Conservation (phyloP, 2,888 invertebrate genomes). For the Perithous albicinctus region DNA sequence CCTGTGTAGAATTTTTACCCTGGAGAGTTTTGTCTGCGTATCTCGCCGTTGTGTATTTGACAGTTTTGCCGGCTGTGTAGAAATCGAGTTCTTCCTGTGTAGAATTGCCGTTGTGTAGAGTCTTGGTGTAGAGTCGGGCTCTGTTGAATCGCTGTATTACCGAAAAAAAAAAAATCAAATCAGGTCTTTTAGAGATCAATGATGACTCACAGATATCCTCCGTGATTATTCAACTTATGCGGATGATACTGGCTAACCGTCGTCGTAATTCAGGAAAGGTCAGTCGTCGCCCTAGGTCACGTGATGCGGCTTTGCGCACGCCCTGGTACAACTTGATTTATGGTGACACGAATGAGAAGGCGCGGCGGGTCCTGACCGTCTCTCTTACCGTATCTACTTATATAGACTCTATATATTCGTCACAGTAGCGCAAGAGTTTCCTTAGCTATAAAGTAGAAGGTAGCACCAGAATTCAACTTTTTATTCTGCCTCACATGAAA, state of each 20-base stretch:
- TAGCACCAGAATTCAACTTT: background rate
- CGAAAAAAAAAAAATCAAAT: too few relatives aligned
- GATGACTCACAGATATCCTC: background rate
- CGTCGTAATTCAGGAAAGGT: slow-evolving; percentile 67
- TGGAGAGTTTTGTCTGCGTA: too few relatives aligned
- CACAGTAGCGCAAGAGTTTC: slow-evolving; percentile 6
- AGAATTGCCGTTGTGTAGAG: too few relatives aligned
- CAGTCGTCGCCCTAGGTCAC: slow-evolving; percentile 66
- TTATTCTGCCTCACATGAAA: slow-evolving; percentile 6
- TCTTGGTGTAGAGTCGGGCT: too few relatives aligned
- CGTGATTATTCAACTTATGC: slow-evolving; percentile 11
- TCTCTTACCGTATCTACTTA: slow-evolving; percentile 31
- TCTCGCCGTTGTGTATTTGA: too few relatives aligned
- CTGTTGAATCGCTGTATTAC: too few relatives aligned
- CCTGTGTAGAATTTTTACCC: too few relatives aligned
- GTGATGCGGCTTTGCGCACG: slow-evolving; percentile 57
- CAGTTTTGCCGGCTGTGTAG: too few relatives aligned
- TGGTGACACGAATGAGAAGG: slow-evolving; percentile 66
- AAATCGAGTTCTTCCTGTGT: too few relatives aligned
- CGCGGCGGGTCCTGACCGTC: slow-evolving; percentile 52
- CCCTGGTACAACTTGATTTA: slow-evolving; percentile 66
- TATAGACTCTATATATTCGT: background rate
- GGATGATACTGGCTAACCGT: slow-evolving; percentile 37
- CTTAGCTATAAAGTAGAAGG: background rate
- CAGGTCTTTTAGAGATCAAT: background rate